Conservation (phyloP, 2,113 vertebrate genomes). For the Megaceryle maxima region DNA sequence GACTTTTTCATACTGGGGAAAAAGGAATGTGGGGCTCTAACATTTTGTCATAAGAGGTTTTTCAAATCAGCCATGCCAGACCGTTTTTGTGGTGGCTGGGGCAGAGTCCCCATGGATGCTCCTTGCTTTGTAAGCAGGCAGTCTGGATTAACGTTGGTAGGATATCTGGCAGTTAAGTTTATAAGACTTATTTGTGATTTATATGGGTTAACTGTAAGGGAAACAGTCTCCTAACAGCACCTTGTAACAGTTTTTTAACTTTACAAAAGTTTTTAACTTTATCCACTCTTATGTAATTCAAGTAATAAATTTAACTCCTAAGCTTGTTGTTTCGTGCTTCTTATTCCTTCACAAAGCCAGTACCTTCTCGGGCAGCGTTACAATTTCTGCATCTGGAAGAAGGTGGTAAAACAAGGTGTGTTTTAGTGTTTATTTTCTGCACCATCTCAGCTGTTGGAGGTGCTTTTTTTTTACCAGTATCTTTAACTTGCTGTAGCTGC, state of each 20-base stretch:
- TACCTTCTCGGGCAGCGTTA: not conserved
- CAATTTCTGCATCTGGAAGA: too few relatives aligned
- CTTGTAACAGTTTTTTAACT: not conserved
- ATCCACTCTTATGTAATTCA: not conserved
- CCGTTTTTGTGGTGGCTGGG: not conserved
- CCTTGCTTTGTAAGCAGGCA: not conserved
- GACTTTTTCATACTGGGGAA: not conserved
- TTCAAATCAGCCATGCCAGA: not conserved
- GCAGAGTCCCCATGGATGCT: not conserved
- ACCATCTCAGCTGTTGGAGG: too few relatives aligned
- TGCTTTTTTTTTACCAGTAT: too few relatives aligned
- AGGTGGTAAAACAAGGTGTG: too few relatives aligned
- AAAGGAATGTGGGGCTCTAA: not conserved
- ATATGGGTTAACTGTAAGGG: not conserved
- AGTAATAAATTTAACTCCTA: not conserved
- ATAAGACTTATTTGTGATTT: not conserved
- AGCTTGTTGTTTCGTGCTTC: not conserved
- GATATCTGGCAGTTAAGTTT: not conserved
- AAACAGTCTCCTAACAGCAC: not conserved
- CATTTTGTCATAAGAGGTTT: not conserved
- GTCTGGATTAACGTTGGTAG: not conserved
- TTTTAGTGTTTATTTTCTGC: too few relatives aligned
- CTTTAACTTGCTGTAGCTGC: too few relatives aligned
- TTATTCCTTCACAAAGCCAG: not conserved
- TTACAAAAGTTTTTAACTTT: not conserved